A percentile compares a stretch with the other conserved stretches of the same genome.
These are phyloP conservation scores for Drosophila dives DNA, from an alignment of 2,888 invertebrate genomes.

Conservation along the genomic window DNA sequence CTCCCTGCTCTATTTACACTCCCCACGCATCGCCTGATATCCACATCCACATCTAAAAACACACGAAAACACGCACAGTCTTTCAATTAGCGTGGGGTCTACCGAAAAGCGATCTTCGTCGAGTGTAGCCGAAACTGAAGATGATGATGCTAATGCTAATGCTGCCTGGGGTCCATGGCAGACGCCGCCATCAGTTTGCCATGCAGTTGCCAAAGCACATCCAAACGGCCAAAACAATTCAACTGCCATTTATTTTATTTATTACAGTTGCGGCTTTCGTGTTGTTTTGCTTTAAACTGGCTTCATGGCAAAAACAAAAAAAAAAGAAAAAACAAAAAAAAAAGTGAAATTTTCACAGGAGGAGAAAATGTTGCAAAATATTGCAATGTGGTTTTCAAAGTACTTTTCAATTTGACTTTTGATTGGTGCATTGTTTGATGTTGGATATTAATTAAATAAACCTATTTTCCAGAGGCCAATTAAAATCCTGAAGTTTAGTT, in stretches of 20 bases:
- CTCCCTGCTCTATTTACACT: conserved; percentile 22
- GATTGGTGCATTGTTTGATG: conserved; percentile 22
- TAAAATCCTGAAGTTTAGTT: neutral
- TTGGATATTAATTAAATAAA: neutral
- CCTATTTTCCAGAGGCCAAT: neutral
- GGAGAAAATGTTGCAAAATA: conserved; percentile 73
- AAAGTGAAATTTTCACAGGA: conserved; percentile 76
- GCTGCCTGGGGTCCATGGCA: conserved; percentile 7
- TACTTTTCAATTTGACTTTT: conserved; percentile 30
- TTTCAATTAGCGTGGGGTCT: conserved; percentile 57
- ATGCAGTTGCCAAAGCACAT: conserved; percentile 46
- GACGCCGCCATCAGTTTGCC: conserved; percentile 23
- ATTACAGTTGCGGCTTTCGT: conserved; percentile 53
- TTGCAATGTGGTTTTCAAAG: conserved; percentile 28
- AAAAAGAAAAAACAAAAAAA: conserved; percentile 45
- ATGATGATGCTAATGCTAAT: conserved; percentile 2
- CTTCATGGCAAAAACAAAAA: conserved; percentile 40
- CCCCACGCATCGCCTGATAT: conserved; percentile 30
- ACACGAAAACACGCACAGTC: conserved; percentile 36
- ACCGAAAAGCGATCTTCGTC: conserved; percentile 29
- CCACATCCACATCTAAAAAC: conserved; percentile 5
- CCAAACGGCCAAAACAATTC: conserved; percentile 65
- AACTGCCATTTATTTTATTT: conserved; percentile 74
- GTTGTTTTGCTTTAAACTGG: conserved; percentile 50
- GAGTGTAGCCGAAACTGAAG: conserved; percentile 1